Evolutionary conservation across 2,888 invertebrate species (phyloP).

Genomic region (Apamea crenata): DNA sequence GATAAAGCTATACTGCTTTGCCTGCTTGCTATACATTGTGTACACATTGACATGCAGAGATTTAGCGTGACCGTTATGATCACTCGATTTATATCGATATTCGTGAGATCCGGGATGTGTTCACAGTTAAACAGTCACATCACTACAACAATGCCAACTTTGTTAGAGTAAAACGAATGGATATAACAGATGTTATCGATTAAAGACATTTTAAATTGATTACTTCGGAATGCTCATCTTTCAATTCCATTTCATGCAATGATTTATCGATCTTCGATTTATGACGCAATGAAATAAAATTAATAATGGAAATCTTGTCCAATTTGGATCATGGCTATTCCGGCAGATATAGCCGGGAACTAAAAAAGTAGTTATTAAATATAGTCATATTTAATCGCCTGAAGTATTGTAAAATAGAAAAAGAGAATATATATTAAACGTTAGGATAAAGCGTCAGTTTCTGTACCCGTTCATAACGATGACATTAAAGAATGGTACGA

Average conservation of each 20-base stretch:
- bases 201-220: conserved; percentile 73
- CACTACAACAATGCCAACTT: conserved; percentile 74
- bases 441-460: not conserved
- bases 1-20: conserved; percentile 51
- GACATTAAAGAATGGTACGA: conserved; percentile 28
- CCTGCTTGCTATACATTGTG: conserved; percentile 45
- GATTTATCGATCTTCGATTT: conserved; percentile 15
- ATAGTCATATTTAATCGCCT: not conserved
- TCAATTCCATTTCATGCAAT: conserved; percentile 16
- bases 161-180: conserved; percentile 71
- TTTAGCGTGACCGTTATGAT: conserved; percentile 80
- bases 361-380: not conserved
- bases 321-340: not conserved
- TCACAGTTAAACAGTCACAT: conserved; percentile 48
- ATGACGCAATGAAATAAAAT: conserved; percentile 16
- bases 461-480: conserved; percentile 6
- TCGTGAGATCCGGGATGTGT: conserved; percentile 78
- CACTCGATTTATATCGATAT: conserved; percentile 78
- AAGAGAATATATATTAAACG: not conserved
- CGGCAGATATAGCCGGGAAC: not conserved
- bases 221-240: conserved; percentile 29
- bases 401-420: not conserved
- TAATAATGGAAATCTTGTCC: not conserved
- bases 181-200: conserved; percentile 72
- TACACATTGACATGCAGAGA: conserved; percentile 60